Percentiles rank a stretch among this genome's conserved stretches.
Conservation (phyloP, 2,113 vertebrate species). For the Mustela lutreola region DNA sequence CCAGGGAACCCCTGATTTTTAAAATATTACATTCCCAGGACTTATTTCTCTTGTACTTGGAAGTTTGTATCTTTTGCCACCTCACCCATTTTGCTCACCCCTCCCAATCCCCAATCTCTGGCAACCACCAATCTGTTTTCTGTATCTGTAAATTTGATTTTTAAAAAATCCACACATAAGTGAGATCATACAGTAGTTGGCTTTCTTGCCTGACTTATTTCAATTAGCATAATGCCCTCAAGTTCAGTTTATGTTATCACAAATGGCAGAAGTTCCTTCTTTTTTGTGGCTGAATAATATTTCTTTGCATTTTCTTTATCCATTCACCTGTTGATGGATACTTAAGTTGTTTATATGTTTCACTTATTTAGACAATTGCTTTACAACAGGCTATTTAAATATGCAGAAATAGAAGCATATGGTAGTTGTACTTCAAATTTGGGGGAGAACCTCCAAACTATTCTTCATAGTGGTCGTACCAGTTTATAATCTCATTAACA, state of each 20-base stretch:
- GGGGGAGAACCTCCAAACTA: background rate
- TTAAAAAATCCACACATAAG: background rate
- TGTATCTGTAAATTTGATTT: background rate
- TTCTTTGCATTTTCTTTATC: background rate
- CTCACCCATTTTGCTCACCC: background rate
- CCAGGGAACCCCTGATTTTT: background rate
- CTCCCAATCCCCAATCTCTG: background rate
- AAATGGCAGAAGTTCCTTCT: background rate
- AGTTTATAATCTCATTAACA: background rate
- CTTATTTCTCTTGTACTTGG: background rate
- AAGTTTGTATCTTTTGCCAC: background rate
- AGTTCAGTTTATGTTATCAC: background rate
- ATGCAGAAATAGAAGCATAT: background rate
- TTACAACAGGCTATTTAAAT: background rate
- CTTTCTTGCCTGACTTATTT: background rate
- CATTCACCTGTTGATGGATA: background rate
- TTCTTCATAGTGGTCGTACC: background rate
- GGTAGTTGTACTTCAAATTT: background rate
- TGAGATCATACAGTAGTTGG: background rate
- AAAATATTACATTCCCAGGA: background rate
- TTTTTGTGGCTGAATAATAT: background rate
- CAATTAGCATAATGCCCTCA: background rate
- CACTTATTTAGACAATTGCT: background rate
- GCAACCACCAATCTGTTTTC: background rate
- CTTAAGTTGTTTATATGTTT: background rate